Evolutionary conservation across 2,113 vertebrate genomes (phyloP).

Genomic region (Passerina amoena): DNA sequence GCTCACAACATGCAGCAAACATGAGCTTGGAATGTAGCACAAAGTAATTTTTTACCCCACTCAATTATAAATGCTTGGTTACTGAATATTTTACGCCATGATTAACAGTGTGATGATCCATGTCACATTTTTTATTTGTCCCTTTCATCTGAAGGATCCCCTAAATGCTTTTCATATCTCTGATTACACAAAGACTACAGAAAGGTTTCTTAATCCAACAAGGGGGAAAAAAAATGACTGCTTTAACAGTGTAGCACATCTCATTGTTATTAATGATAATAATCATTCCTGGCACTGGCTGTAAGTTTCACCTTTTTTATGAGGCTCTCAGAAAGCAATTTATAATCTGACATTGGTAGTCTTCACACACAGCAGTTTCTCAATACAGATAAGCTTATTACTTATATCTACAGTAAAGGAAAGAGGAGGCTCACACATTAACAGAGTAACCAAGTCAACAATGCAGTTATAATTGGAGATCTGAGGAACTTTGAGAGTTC

Average conservation of each 20-base stretch:
- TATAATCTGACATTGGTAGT: not conserved
- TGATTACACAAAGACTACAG: not conserved
- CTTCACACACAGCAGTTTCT: not conserved
- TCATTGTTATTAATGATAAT: slow-evolving; percentile 35
- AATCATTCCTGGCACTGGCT: not conserved
- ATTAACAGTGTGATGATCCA: not conserved
- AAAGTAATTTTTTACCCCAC: not conserved
- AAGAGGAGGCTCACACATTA: not conserved
- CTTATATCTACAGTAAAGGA: not conserved
- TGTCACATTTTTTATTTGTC: not conserved
- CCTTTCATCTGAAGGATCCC: not conserved
- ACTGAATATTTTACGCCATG: not conserved
- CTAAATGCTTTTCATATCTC: not conserved
- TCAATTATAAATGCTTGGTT: not conserved
- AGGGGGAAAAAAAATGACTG: not conserved
- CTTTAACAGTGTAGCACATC: not conserved
- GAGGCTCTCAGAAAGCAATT: slow-evolving; percentile 36
- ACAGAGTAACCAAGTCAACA: not conserved
- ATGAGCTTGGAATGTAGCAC: not conserved
- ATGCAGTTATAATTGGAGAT: not conserved
- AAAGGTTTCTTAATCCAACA: not conserved
- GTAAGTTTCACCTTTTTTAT: not conserved
- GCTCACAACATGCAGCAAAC: not conserved
- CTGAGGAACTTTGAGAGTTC: not conserved
- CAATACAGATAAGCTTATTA: not conserved